Base-by-base conservation (phyloP, 2,797 vertebrate species). In the Myotis vivesi region DNA sequence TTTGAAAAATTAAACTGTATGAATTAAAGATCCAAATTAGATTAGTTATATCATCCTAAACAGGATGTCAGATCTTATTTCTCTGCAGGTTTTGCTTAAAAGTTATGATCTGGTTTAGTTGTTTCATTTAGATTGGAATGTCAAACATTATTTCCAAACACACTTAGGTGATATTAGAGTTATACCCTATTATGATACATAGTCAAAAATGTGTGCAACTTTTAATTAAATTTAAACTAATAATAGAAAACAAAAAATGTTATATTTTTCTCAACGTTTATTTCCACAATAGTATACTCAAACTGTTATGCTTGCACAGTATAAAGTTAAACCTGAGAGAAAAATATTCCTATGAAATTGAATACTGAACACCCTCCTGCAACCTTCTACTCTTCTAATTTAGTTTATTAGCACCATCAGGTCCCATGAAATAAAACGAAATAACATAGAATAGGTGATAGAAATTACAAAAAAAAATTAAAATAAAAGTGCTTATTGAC, bases 141-240 rank as follows among this genome's bases (percentile, higher is more conserved):
- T 59, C 20, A 87, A 83, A 41, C 16, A 76, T 76, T 75, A 81
- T 81, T 84, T 76, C 12, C n/a, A 57, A 30, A 87, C 3, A 66
- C 8, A 46, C 2, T 73, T 33, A 81, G 3, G 5, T 68, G n/a
- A 84, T 85, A 89, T 36, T 68, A 86, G 8, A 91, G 87, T 64
- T 62, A 33, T 46, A 4, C 1, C 4, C 7, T 76, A 81, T 25
- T 64, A 41, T 41, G 30, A 77, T 8, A 53, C 0, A 22, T 33
- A 55, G 11, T 80, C 19, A 51, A 91, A 91, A 89, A 76, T 1
- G 0, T 72, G 13, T 57, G 1, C 11, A 53, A 80, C 53, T 95
- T 87, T 69, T 64, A 86, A 77, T 44, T 87, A 96, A 71, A 2
- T 68, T 92, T 83, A 38, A 89, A 71, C 10, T 89, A 5, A 81